A percentile compares a stretch with the other conserved stretches of the same genome.
phyloP scores from a whole-genome alignment of 92 coral and sea anemone genomes.

The Zoanthus sansibaricus region DNA sequence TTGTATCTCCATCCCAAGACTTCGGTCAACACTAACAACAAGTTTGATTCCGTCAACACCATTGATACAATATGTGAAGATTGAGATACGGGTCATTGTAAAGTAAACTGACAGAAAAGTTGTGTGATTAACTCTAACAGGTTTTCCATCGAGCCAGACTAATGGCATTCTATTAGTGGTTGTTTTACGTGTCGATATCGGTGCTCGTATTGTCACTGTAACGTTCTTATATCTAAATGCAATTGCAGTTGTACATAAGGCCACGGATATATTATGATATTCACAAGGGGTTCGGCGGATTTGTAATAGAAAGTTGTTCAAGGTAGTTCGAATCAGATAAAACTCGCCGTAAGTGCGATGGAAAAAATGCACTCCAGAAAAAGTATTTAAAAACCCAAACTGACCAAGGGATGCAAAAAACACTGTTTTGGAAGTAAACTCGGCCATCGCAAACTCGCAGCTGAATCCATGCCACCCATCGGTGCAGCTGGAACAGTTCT shows the following conservation, averaged over 20 bases:
- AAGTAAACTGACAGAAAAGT: conserved; percentile 52
- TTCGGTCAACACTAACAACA: conserved; percentile 57
- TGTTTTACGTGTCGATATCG: conserved; percentile 28
- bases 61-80: conserved; percentile 57
- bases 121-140: conserved; percentile 58
- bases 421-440: conserved; percentile 8
- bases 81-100: conserved; percentile 58
- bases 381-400: conserved; percentile 55
- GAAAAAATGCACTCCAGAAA: conserved; percentile 61
- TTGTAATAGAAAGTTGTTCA: conserved; percentile 61
- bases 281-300: conserved; percentile 65
- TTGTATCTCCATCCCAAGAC: conserved; percentile 52
- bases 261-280: conserved; percentile 21
- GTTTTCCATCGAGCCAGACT: conserved; percentile 61
- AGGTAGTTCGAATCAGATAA: conserved; percentile 39
- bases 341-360: conserved; percentile 59
- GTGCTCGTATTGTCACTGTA: conserved; percentile 58
- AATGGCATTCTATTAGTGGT: conserved; percentile 24
- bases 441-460: conserved; percentile 57
- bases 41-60: conserved; percentile 57
- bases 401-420: conserved; percentile 56
- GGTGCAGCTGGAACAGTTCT: conserved; percentile 54
- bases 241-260: conserved; percentile 58
- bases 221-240: conserved; percentile 52
- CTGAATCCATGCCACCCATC: conserved; percentile 66